A percentile compares a stretch with the other conserved stretches of the same genome.
phyloP scores from a whole-genome alignment of 2,113 vertebrate species.

The Percina caprodes region DNA sequence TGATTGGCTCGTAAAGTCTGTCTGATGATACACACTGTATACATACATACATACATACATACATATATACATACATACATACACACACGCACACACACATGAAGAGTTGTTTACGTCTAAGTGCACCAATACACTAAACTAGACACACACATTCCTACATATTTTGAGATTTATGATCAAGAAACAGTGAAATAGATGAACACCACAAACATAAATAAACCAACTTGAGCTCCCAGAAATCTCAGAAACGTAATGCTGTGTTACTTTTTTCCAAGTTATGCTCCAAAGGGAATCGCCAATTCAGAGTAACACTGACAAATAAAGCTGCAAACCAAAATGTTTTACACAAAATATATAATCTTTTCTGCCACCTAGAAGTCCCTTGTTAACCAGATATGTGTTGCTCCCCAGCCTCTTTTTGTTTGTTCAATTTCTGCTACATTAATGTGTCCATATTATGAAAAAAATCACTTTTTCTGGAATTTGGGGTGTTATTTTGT shows the following conservation, averaged over 20 bases:
- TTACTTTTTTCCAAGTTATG: background rate
- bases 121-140: background rate
- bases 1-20: constrained; percentile 44
- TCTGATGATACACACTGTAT: constrained; percentile 14
- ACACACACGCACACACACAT: no score
- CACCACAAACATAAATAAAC: no score
- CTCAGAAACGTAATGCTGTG: background rate
- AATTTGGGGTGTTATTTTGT: no score
- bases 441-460: background rate
- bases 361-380: no score
- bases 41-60: constrained; percentile 7
- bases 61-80: background rate
- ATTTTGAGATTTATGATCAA: background rate
- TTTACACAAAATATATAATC: no score
- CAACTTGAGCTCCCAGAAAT: no score
- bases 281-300: background rate
- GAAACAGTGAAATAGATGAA: background rate
- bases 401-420: no score
- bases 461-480: no score
- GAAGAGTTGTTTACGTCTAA: background rate
- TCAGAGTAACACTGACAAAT: background rate
- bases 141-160: background rate
- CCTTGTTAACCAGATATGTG: no score
- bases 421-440: background rate
- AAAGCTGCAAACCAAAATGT: background rate